Base-by-base conservation (phyloP, 2,888 invertebrate genomes). In the Melipona bicolor region DNA sequence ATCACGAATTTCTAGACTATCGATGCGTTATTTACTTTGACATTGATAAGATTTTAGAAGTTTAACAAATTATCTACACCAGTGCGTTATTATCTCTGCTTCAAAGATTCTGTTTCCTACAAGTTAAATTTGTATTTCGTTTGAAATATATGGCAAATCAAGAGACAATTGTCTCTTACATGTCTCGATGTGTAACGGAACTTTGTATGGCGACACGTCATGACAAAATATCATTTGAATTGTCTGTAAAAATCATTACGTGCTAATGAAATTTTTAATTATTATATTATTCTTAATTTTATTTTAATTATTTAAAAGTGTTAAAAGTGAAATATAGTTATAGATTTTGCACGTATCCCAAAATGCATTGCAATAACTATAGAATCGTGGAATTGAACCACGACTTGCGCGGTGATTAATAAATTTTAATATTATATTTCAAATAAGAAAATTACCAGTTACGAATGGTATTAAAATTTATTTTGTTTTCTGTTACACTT, bases 291-390 rank as follows among this genome's bases (percentile, higher is more conserved):
- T 88, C 59, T 80, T 82, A 74, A 83, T 87, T 76, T 75, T 84
- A 81, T 84, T 84, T 84, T 43, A 52, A 76, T 56, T 70, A 72
- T 54, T 87, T 76, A 81, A 64, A 56, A 61, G 59, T 75, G 70
- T 65, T 79, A 81, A 72, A 85, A 77, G 81, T 21, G 32, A n/a
- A 75, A 81, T 74, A 79, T 80, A 88, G 88, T 91, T 92, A 92
- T 92, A 87, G 92, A 92, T 92, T 92, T 92, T 92, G 87, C 88
- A 83, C 78, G 81, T 81, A 78, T 90, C 91, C 89, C 88, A 83
- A 89, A 87, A 89, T 88, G 92, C 90, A 88, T 89, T 88, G 92
- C 90, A 84, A 64, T 87, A 86, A 81, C 83, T 73, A 68, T 36
- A 87, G 90, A 90, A 91, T 82, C 84, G 88, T 71, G 91, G 91